phyloP scores from a whole-genome alignment of 2,797 vertebrate genomes.

The Antrozous pallidus region DNA sequence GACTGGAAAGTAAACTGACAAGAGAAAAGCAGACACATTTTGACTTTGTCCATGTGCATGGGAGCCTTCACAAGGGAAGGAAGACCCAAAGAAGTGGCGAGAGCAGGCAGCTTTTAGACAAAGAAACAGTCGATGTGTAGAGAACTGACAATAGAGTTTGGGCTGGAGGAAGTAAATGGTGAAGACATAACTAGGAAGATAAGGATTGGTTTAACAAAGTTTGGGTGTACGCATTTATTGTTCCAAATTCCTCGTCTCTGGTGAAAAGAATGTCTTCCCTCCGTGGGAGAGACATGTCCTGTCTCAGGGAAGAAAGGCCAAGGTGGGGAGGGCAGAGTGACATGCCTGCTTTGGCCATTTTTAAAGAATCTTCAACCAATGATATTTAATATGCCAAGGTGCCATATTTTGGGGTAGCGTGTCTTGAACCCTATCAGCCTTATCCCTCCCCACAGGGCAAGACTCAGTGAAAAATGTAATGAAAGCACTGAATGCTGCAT shows the following conservation, averaged over 20 bases:
- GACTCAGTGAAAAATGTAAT: not conserved
- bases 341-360: not conserved
- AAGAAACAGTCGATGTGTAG: not conserved
- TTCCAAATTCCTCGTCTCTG: not conserved
- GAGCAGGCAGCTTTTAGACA: not conserved
- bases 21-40: not conserved
- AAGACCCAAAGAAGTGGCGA: not conserved
- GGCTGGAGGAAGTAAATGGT: not conserved
- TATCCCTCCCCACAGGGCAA: not conserved
- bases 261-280: not conserved
- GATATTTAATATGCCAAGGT: not conserved
- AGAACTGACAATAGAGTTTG: not conserved
- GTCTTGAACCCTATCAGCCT: not conserved
- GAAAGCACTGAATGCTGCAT: not conserved
- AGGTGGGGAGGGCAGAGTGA: not conserved
- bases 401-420: not conserved
- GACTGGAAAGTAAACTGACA: not conserved
- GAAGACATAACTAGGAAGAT: not conserved
- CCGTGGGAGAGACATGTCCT: not conserved
- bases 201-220: no score
- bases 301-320: not conserved
- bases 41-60: not conserved
- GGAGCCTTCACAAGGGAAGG: not conserved
- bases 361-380: not conserved
- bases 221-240: not conserved